These are phyloP conservation scores for Brotula barbata DNA, from an alignment of 2,797 vertebrate species.

Conservation along the genomic window DNA sequence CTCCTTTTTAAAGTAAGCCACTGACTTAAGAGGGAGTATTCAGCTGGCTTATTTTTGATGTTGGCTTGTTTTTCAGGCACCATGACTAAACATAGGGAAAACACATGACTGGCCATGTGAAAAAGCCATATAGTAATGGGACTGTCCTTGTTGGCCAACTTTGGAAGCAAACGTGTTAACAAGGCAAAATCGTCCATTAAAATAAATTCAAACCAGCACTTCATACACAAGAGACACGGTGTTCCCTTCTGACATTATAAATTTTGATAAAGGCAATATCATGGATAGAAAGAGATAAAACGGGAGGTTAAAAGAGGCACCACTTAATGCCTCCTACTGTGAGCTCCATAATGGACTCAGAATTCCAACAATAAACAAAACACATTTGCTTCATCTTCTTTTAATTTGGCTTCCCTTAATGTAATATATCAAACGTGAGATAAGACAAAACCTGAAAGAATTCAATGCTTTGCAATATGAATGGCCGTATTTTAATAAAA, in stretches of 20 bases:
- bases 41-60: constrained; percentile 26
- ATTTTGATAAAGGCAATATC: no score
- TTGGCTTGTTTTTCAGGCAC: constrained; percentile 43
- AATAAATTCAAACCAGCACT: neutral
- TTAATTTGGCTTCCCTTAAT: no score
- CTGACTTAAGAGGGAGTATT: constrained; percentile 22
- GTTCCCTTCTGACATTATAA: neutral
- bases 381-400: neutral
- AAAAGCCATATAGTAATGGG: constrained; percentile 18
- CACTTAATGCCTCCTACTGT: neutral
- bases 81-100: constrained; percentile 44
- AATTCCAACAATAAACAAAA: neutral
- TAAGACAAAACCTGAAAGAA: no score
- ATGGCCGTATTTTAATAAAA: no score
- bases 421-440: no score
- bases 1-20: constrained; percentile 38
- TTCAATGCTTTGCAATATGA: no score
- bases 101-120: constrained; percentile 42
- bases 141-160: constrained; percentile 29
- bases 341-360: neutral
- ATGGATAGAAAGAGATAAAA: no score
- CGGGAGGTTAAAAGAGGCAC: no score
- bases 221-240: neutral
- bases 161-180: constrained; percentile 14
- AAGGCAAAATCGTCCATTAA: neutral